Evolutionary conservation across 1,140 invertebrate species (phyloP), one percentile per base, ranked within the genome.

Genomic region (Akabosia matsudoensis): DNA sequence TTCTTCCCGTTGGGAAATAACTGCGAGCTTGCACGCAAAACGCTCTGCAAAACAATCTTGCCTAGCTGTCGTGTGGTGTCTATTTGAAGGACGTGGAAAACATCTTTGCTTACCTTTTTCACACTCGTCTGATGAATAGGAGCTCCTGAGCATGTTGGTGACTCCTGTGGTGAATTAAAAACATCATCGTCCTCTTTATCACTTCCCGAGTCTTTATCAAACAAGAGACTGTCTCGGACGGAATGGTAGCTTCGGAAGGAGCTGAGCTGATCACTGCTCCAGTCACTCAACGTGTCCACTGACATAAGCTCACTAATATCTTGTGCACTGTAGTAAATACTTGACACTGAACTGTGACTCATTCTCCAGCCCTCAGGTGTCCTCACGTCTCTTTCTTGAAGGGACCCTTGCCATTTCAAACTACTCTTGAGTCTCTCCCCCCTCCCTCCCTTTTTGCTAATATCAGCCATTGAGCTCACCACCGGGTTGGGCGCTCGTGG

Each of bases 21-120:
- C n/a, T n/a, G n/a, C n/a, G n/a, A n/a, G n/a, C n/a, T n/a, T n/a
- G n/a, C n/a, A n/a, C n/a, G n/a, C n/a, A n/a, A n/a, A n/a, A n/a
- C n/a, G n/a, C n/a, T n/a, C n/a, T n/a, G n/a, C n/a, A n/a, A n/a
- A n/a, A n/a, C n/a, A n/a, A n/a, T n/a, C n/a, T n/a, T n/a, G n/a
- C n/a, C n/a, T n/a, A n/a, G n/a, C n/a, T n/a, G n/a, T n/a, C n/a
- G n/a, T n/a, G n/a, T n/a, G n/a, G n/a, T n/a, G n/a, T n/a, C n/a
- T n/a, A n/a, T n/a, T n/a, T n/a, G n/a, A n/a, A n/a, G n/a, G n/a
- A n/a, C n/a, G n/a, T n/a, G n/a, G n/a, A n/a, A n/a, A n/a, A n/a
- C n/a, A 30, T 71, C 56, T 73, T 54, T 90, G 88, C 84, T 92
- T 92, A 81, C 92, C 86, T 84, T 93, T 92, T 83, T 89, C 85